A percentile compares a stretch with the other conserved stretches of the same genome.
Conservation (phyloP, 2,113 vertebrate genomes). For the Platanista minor region DNA sequence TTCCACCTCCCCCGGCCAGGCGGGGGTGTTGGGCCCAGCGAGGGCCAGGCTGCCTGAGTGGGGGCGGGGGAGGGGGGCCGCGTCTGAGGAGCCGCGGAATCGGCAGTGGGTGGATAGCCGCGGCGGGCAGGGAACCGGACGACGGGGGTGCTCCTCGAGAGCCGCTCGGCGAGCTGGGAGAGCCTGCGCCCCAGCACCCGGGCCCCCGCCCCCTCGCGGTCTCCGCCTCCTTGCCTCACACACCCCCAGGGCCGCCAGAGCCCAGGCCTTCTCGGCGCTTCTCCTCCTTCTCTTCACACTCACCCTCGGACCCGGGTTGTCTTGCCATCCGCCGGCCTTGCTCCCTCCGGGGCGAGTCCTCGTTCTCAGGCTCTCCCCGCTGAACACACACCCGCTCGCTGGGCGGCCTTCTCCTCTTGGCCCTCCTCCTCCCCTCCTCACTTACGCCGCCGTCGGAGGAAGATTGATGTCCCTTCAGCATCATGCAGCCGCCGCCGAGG, state of each 20-base stretch:
- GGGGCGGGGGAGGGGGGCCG: neutral
- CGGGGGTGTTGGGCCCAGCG: slow-evolving; percentile 29
- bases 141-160: neutral
- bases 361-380: neutral
- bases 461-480: slow-evolving; percentile 82
- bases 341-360: slow-evolving; percentile 4
- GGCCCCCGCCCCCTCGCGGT: slow-evolving; percentile 60
- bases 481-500: slow-evolving; percentile 97
- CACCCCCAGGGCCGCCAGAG: slow-evolving; percentile 48
- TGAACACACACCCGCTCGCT: neutral
- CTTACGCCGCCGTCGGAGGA: slow-evolving; percentile 62
- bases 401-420: slow-evolving; percentile 1
- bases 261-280: slow-evolving; percentile 54
- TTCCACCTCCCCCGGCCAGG: slow-evolving; percentile 39
- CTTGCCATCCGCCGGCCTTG: slow-evolving; percentile 5
- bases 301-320: neutral
- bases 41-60: slow-evolving; percentile 23
- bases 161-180: neutral
- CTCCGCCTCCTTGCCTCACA: slow-evolving; percentile 70
- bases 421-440: neutral
- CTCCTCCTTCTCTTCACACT: slow-evolving; percentile 8
- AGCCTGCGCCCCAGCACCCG: slow-evolving; percentile 1
- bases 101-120: slow-evolving; percentile 10
- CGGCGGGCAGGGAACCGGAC: slow-evolving; percentile 24
- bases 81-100: neutral